Base-by-base conservation (phyloP, 2,888 invertebrate species). In the Limnephilus rhombicus region DNA sequence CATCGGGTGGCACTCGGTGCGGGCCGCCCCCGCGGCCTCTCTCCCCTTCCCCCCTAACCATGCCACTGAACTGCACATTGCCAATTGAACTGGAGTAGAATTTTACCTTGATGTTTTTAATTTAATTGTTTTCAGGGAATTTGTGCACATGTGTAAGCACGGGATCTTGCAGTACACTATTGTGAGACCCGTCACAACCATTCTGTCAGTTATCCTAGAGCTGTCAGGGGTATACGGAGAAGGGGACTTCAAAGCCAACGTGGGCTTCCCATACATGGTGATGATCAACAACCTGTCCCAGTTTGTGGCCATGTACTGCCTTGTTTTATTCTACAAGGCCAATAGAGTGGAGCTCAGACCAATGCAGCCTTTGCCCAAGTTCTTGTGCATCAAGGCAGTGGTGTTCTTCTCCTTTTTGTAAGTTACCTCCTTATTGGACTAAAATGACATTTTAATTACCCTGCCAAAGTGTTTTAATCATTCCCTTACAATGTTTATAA, bases 371-470 rank as follows among this genome's bases (percentile, higher is more conserved):
- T 97, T 99, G 94, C 98, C 98, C 87, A 99, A 99, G 95, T 99
- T 99, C 96, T 96, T 99, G 90, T 99, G 99, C 95, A 99, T 99
- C 94, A 99, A 99, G 96, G 98, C 99, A 94, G 99, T 99, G 91
- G 99, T 99, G 41, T 99, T 99, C 96, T 98, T 99, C 95, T 99
- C 99, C 87, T 99, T 99, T 96, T 99, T 99, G 99, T 99, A 97
- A 98, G 98, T 97, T 3, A 41, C 24, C 24, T 68, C 24, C 24
- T 2, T 53, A 7, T n/a, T 68, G 68, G 24, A 24, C n/a, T 68
- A 68, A 68, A 68, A 24, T n/a, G 24, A 68, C 45, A 11, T 4
- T 68, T 68, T 68, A 68, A 68, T 68, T 4, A 68, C 0, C 13
- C 53, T 18, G 53, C 53, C 49, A 49, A 53, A 53, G 53, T 53